Conservation (phyloP, 2,888 invertebrate species). For the Mongoloraphidia duomilia region DNA sequence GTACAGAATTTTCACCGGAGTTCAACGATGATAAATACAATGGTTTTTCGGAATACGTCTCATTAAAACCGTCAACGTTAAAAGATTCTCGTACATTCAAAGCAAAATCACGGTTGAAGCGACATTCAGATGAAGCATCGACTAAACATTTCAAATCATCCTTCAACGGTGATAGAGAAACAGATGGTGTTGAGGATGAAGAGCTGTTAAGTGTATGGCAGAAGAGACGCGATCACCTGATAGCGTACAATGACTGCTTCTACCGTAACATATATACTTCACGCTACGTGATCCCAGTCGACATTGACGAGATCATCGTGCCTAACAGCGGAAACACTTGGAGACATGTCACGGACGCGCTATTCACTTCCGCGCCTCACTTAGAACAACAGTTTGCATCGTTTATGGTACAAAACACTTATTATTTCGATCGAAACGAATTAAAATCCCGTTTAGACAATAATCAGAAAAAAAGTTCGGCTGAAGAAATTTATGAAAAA, state of each 20-base stretch:
- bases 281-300: slow-evolving; percentile 50
- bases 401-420: slow-evolving; percentile 50
- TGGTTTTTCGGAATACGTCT: no score
- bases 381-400: slow-evolving; percentile 32
- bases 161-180: no score
- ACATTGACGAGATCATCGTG: slow-evolving; percentile 59
- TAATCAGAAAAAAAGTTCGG: slow-evolving; percentile 16
- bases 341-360: slow-evolving; percentile 37
- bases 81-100: no score
- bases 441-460: slow-evolving; percentile 6
- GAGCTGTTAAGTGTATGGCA: slow-evolving; percentile 36
- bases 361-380: slow-evolving; percentile 19
- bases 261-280: slow-evolving; percentile 53
- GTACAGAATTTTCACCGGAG: no score
- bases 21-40: no score
- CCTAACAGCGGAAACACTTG: slow-evolving; percentile 45
- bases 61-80: no score
- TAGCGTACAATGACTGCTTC: slow-evolving; percentile 65
- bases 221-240: slow-evolving; percentile 53
- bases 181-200: no score
- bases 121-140: no score
- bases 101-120: no score
- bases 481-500: not conserved
- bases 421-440: slow-evolving; percentile 40
- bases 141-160: no score